Evolutionary conservation across 1,140 invertebrate genomes (phyloP).

Genomic region (Pseudoatta argentina): DNA sequence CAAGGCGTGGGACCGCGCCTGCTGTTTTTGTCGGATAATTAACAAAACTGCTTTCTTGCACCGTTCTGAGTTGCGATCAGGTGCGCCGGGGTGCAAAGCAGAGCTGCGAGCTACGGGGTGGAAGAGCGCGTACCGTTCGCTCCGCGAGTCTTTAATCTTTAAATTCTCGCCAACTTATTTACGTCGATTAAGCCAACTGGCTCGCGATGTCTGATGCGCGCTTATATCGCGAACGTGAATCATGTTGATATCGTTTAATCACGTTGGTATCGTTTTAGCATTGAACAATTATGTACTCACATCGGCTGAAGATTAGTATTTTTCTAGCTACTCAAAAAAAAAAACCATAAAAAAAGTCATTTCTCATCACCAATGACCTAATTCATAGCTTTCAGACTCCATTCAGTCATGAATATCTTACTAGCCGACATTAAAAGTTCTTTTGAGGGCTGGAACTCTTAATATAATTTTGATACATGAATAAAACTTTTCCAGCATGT

Average conservation of each 20-base stretch:
- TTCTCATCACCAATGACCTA: too few species aligned
- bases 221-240: conserved; percentile 19
- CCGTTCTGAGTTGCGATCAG: conserved; percentile 46
- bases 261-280: neutral
- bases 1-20: conserved; percentile 76
- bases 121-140: neutral
- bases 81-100: conserved; percentile 31
- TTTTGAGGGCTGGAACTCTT: too few species aligned
- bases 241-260: conserved; percentile 16
- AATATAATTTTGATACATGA: too few species aligned
- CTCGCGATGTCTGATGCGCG: neutral
- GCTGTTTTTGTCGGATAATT: conserved; percentile 83
- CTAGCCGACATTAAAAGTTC: too few species aligned
- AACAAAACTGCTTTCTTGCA: conserved; percentile 79
- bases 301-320: neutral
- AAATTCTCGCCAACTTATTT: conserved; percentile 59
- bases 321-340: neutral
- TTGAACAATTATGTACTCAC: conserved; percentile 5
- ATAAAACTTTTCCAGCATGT: too few species aligned
- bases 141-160: conserved; percentile 57
- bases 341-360: too few species aligned
- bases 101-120: neutral
- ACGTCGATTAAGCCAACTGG: conserved; percentile 26
- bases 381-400: too few species aligned
- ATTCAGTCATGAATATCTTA: too few species aligned